phyloP scores from a whole-genome alignment of 2,888 invertebrate species.

The Tinea pellionella region DNA sequence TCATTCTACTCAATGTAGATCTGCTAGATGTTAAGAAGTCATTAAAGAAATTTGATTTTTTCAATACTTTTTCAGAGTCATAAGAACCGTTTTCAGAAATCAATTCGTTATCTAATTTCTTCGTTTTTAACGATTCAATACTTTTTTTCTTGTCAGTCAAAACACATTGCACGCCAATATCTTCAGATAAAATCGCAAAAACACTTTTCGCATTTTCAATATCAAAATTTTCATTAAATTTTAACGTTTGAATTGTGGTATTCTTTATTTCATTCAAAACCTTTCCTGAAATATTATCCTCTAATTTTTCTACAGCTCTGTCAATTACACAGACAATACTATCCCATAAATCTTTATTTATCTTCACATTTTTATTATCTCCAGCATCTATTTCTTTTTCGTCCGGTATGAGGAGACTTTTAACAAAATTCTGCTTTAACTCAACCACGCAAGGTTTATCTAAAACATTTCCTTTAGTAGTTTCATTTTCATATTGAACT shows the following conservation, averaged over 20 bases:
- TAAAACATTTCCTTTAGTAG: constrained; percentile 20
- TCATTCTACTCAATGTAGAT: not conserved
- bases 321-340: constrained; percentile 35
- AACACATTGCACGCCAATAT: not conserved
- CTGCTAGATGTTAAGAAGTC: not conserved
- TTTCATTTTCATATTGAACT: not conserved
- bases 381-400: constrained; percentile 21
- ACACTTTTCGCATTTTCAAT: not conserved
- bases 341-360: constrained; percentile 35
- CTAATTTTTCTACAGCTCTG: constrained; percentile 34
- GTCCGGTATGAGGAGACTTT: constrained; percentile 30
- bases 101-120: not conserved
- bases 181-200: not conserved
- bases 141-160: not conserved
- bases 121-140: not conserved
- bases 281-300: constrained; percentile 29
- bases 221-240: not conserved
- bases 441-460: constrained; percentile 26
- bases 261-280: not conserved
- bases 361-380: constrained; percentile 22
- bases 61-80: not conserved
- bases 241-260: not conserved
- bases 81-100: not conserved
- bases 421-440: constrained; percentile 21
- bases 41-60: not conserved